Conservation (phyloP, 2,797 vertebrate genomes). For the Catamblyrhynchus diadema region DNA sequence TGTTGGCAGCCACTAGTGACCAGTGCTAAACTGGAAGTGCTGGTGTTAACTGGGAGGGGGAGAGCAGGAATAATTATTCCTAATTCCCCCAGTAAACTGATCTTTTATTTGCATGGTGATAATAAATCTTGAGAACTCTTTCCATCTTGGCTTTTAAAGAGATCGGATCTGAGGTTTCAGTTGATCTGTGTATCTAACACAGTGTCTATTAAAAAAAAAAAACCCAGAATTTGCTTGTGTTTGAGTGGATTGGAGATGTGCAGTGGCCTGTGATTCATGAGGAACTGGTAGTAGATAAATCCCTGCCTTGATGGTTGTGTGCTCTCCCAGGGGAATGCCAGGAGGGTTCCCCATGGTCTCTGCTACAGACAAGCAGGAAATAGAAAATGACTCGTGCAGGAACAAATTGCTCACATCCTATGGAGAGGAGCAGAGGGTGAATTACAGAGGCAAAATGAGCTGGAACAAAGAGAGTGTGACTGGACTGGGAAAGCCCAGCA, state of each 20-base stretch:
- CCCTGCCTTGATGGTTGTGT: not conserved
- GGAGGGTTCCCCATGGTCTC: constrained; percentile 10
- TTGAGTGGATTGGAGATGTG: not conserved
- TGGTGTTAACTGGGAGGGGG: not conserved
- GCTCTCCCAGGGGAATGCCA: constrained; percentile 28
- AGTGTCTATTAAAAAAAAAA: not conserved
- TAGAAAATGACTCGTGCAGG: constrained; percentile 2
- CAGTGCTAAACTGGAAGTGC: not conserved
- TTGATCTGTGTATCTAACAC: not conserved
- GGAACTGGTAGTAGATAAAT: not conserved
- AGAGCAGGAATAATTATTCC: not conserved
- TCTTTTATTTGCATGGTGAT: not conserved
- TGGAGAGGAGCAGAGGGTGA: constrained; percentile 3
- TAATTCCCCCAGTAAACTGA: not conserved
- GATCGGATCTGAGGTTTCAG: not conserved
- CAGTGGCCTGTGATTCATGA: not conserved
- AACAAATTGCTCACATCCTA: constrained; percentile 45
- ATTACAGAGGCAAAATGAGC: constrained; percentile 11
- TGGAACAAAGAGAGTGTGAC: constrained; percentile 7
- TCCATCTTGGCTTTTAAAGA: not conserved
- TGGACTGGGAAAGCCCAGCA: constrained; percentile 21
- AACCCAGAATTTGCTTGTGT: not conserved
- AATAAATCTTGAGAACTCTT: not conserved
- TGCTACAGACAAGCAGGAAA: constrained; percentile 41
- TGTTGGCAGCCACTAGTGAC: not conserved